Base-by-base conservation (phyloP, 92 coral and sea anemone species). In the Porites cylindrica region DNA sequence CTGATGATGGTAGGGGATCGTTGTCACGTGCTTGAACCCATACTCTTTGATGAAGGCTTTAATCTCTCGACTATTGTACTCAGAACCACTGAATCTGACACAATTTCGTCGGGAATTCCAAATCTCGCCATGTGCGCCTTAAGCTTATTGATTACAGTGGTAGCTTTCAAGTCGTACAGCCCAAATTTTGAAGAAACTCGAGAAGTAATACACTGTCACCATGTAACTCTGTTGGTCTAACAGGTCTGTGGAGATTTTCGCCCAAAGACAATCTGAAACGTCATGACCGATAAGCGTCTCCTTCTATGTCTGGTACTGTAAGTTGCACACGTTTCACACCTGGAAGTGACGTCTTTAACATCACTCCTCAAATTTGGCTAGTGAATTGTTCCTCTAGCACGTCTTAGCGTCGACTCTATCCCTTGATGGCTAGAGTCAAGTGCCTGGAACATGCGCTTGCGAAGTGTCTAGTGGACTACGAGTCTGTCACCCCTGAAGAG, bases 201-300 rank as follows among this genome's bases (percentile, higher is more conserved):
- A 76, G 50, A 32, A 87, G 67, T 91, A 91, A 29, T 91, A 91
- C 2, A 87, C 89, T 1, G 86, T 87, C 47, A 91, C 82, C 78
- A 87, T 18, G 82, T 87, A 91, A 29, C 65, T 29, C 67, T 87
- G 69, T 69, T 82, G 63, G 16, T 87, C 69, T 16, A 91, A 76
- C 51, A 82, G 76, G 69, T 91, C 85, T 20, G 66, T 70, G 9
- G 65, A 74, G 59, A 84, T 32, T 68, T 78, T 89, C 19, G 75
- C 85, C 92, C 89, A 84, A 12, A 82, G 91, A 14, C 52, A 66
- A 21, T 77, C 70, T 5, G 93, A 85, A 13, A 90, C 58, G 13
- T 91, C 85, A 67, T 87, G 91, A 52, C 71, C 51, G 17, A 81
- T 20, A n/a, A 82, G 79, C 5, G 90, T 56, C 54, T 90, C 90